phyloP scores from a whole-genome alignment of 2,113 vertebrate species.

The Daubentonia madagascariensis region DNA sequence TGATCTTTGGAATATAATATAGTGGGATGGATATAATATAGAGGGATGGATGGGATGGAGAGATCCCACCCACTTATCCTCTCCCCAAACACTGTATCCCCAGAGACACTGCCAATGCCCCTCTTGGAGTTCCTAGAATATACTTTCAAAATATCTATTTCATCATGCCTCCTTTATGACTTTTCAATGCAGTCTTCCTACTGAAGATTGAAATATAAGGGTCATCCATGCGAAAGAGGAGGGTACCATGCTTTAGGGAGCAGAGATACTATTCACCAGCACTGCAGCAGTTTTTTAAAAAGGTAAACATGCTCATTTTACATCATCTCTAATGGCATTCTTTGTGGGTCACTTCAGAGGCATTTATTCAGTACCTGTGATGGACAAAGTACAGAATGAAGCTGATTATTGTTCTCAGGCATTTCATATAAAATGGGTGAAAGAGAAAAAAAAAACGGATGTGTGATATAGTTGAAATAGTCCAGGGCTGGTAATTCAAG shows the following conservation, averaged over 20 bases:
- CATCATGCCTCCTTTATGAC: background rate
- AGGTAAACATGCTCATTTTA: background rate
- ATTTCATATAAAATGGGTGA: background rate
- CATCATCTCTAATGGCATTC: background rate
- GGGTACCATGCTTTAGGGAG: background rate
- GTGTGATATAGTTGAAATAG: no score
- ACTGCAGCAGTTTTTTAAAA: background rate
- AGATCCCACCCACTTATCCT: no score
- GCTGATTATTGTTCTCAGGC: background rate
- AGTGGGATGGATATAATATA: no score
- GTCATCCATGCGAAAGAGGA: background rate
- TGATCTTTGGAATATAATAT: background rate
- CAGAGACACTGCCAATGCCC: background rate
- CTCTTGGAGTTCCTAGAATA: background rate
- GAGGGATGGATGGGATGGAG: background rate
- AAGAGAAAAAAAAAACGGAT: background rate
- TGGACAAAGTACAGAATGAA: background rate
- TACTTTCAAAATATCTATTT: background rate
- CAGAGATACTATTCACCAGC: background rate
- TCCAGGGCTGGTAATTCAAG: background rate
- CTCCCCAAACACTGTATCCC: background rate
- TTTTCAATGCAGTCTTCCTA: background rate
- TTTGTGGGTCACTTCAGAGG: background rate
- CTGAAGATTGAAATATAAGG: background rate
- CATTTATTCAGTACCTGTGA: background rate